phyloP scores from a whole-genome alignment of 2,113 vertebrate genomes.

The Strix uralensis region DNA sequence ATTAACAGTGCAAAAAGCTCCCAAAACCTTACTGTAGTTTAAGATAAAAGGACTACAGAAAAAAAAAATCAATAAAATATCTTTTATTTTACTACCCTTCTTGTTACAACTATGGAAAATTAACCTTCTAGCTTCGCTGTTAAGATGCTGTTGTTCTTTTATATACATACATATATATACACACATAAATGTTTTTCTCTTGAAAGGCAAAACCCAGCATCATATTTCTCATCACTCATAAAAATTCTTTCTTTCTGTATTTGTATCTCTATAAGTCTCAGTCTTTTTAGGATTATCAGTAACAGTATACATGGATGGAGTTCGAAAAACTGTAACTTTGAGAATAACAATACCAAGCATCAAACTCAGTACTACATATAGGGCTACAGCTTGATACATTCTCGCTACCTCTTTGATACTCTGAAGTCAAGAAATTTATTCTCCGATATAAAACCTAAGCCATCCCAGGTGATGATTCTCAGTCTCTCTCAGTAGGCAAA shows the following conservation, averaged over 20 bases:
- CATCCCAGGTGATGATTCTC: not conserved
- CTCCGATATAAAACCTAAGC: not conserved
- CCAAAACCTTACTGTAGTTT: not conserved
- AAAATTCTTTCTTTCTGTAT: not conserved
- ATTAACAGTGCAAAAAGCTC: not conserved
- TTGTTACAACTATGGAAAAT: not conserved
- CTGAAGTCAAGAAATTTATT: not conserved
- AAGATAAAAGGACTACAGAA: not conserved
- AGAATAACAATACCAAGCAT: not conserved
- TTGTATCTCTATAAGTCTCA: not conserved
- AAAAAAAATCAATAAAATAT: not conserved
- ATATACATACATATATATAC: not conserved
- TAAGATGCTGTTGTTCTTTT: not conserved
- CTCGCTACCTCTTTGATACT: not conserved
- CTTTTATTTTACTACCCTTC: not conserved
- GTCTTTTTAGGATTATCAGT: not conserved
- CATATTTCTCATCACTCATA: not conserved
- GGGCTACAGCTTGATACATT: not conserved
- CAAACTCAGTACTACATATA: not conserved
- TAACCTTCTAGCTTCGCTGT: not conserved
- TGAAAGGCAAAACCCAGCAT: not conserved
- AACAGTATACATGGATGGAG: not conserved
- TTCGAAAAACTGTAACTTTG: not conserved
- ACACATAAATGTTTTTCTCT: not conserved
- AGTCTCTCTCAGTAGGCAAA: not conserved